Evolutionary conservation across 2,113 vertebrate species (phyloP).

Genomic region (Trichechus manatus): DNA sequence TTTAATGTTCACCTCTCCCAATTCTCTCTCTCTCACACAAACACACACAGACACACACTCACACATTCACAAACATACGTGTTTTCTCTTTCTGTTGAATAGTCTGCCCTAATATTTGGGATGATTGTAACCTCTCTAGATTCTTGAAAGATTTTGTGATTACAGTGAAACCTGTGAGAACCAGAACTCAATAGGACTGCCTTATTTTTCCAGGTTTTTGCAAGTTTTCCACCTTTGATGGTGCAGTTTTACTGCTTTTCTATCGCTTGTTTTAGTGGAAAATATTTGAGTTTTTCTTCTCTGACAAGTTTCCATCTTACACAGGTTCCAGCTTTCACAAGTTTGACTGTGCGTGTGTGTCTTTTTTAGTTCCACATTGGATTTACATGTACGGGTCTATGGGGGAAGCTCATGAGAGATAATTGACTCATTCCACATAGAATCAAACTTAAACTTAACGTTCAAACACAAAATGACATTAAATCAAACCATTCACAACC

Average conservation of each 20-base stretch:
- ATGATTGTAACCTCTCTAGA: background rate
- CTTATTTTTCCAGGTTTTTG: background rate
- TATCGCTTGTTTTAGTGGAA: background rate
- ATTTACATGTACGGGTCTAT: background rate
- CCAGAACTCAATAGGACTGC: background rate
- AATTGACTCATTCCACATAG: background rate
- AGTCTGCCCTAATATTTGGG: background rate
- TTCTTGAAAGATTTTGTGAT: conserved; percentile 50
- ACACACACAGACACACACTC: background rate
- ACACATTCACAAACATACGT: background rate
- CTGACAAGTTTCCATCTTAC: background rate
- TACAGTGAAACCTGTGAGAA: background rate
- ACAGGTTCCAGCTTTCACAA: background rate
- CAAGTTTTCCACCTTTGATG: background rate
- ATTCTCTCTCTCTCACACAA: background rate
- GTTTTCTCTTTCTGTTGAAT: background rate
- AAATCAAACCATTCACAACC: background rate
- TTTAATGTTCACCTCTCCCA: background rate
- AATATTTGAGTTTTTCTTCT: background rate
- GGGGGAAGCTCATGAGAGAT: background rate
- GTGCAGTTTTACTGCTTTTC: background rate
- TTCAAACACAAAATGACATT: conserved; percentile 7
- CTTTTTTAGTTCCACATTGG: background rate
- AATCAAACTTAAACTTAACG: background rate
- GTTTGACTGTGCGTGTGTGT: background rate